Conservation (phyloP, 2,888 invertebrate genomes). For the Omphaloscelis lunosa region DNA sequence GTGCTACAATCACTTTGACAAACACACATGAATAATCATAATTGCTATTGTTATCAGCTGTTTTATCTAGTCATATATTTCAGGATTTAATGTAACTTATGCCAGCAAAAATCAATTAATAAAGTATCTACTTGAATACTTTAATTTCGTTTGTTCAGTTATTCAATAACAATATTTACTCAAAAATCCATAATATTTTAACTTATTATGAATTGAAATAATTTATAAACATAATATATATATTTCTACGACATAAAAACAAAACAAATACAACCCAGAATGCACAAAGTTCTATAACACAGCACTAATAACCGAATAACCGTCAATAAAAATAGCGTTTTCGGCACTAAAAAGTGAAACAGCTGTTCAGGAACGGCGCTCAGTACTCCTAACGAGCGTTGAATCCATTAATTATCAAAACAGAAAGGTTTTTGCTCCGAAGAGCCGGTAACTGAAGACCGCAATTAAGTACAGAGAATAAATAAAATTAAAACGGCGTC, state of each 20-base stretch:
- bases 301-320: slow-evolving; percentile 13
- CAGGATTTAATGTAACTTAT: background rate
- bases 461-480: slow-evolving; percentile 75
- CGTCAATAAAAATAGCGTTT: slow-evolving; percentile 56
- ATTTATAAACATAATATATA: background rate
- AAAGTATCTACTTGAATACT: background rate
- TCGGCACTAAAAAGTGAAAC: slow-evolving; percentile 60
- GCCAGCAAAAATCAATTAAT: background rate
- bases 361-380: slow-evolving; percentile 58
- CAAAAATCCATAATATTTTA: background rate
- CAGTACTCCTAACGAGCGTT: slow-evolving; percentile 64
- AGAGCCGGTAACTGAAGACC: slow-evolving; percentile 73
- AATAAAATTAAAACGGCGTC: slow-evolving; percentile 75
- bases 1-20: slow-evolving; percentile 4
- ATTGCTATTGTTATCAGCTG: background rate
- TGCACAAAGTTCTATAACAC: too few relatives aligned
- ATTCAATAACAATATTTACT: background rate
- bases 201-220: background rate
- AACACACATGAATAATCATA: background rate
- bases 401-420: slow-evolving; percentile 75
- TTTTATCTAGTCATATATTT: background rate
- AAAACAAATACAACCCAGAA: background rate
- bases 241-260: too few relatives aligned
- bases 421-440: slow-evolving; percentile 69
- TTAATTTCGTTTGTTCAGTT: background rate